Evolutionary conservation across 2,888 invertebrate genomes (phyloP).

Genomic region (Nasonovia ribisnigri): DNA sequence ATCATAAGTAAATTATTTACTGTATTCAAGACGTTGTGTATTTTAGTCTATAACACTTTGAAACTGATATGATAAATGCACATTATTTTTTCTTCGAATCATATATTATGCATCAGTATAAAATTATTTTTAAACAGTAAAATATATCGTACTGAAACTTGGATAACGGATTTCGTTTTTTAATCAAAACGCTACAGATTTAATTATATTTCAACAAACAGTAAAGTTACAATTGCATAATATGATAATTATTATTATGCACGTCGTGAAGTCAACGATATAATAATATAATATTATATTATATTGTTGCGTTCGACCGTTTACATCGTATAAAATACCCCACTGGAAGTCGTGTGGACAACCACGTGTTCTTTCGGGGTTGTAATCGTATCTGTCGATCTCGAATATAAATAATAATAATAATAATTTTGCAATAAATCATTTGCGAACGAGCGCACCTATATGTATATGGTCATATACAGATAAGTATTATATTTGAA

Average conservation of each 20-base stretch:
- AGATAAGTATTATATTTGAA: background rate
- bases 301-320: background rate
- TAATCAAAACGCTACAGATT: background rate
- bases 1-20: background rate
- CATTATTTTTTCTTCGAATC: background rate
- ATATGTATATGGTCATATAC: background rate
- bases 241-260: background rate
- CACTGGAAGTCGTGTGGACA: background rate
- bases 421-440: conserved; percentile 5
- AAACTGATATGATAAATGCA: background rate
- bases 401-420: conserved; percentile 4
- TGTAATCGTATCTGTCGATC: background rate
- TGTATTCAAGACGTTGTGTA: background rate
- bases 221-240: background rate
- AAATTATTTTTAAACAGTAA: background rate
- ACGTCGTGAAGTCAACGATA: background rate
- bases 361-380: background rate
- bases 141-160: background rate
- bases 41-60: background rate
- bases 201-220: background rate
- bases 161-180: no score
- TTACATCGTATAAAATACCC: background rate
- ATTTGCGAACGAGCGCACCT: background rate
- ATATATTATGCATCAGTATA: background rate
- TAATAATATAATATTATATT: no score